Conservation (phyloP, 2,797 vertebrate genomes). For the Gambelia wislizenii region DNA sequence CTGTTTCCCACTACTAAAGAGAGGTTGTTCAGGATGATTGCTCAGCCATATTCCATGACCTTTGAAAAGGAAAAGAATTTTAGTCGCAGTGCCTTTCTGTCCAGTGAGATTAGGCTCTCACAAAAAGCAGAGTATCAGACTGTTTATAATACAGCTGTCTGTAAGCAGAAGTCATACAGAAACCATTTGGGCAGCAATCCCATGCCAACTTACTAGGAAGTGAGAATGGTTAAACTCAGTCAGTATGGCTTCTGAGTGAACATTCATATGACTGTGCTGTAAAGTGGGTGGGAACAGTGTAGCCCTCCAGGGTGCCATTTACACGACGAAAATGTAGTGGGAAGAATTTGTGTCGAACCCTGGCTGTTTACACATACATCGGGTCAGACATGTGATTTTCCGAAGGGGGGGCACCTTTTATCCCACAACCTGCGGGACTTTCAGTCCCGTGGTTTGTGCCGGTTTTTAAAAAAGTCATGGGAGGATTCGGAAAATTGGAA, state of each 20-base stretch:
- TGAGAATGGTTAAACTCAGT: background rate
- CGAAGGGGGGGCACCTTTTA: too few relatives aligned
- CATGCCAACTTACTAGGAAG: background rate
- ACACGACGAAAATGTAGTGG: too few relatives aligned
- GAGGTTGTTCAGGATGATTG: conserved; percentile 69
- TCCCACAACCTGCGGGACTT: too few relatives aligned
- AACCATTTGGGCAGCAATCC: background rate
- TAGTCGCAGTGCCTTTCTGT: background rate
- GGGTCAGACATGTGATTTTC: too few relatives aligned
- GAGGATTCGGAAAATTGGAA: too few relatives aligned
- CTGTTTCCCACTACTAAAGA: conserved; percentile 78
- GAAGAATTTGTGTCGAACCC: too few relatives aligned
- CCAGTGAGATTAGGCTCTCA: background rate
- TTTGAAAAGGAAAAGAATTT: conserved; percentile 70
- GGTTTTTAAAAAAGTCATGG: too few relatives aligned
- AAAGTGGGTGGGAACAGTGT: too few relatives aligned
- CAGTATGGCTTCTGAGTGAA: background rate
- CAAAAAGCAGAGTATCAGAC: background rate
- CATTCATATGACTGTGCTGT: background rate
- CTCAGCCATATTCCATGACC: conserved; percentile 92
- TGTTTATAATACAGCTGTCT: background rate
- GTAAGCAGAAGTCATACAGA: background rate
- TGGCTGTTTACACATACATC: too few relatives aligned
- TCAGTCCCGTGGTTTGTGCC: too few relatives aligned
- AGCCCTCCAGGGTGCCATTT: too few relatives aligned